Percentiles rank a stretch among this genome's conserved stretches.
These are phyloP conservation scores for Diuraphis noxia DNA, from an alignment of 1,140 invertebrate species.

Conservation along the genomic window DNA sequence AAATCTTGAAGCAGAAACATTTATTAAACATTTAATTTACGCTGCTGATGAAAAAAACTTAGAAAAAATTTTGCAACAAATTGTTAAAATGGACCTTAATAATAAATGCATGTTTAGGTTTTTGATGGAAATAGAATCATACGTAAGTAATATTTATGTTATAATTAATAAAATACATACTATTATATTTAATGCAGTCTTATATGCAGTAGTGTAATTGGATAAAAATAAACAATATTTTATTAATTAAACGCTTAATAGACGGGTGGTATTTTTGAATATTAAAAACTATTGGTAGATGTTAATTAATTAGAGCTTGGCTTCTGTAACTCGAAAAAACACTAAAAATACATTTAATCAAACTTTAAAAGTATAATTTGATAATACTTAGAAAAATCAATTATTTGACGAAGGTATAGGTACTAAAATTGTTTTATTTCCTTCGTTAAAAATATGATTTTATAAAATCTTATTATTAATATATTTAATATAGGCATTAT, in stretches of 20 bases:
- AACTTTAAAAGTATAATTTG: too few relatives aligned
- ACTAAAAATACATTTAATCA: too few relatives aligned
- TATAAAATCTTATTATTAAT: too few relatives aligned
- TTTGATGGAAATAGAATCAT: not conserved
- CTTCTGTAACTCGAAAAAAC: not conserved
- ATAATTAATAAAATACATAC: not conserved
- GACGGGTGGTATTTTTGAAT: not conserved
- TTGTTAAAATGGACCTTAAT: constrained; percentile 20
- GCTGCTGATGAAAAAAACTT: constrained; percentile 14
- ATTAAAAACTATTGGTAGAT: not conserved
- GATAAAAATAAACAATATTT: not conserved
- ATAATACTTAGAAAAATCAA: too few relatives aligned
- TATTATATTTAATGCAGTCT: too few relatives aligned
- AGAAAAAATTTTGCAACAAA: constrained; percentile 5
- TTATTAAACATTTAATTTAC: constrained; percentile 23
- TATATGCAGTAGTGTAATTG: too few relatives aligned
- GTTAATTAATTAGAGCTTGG: not conserved
- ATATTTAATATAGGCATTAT: too few relatives aligned
- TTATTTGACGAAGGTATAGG: too few relatives aligned
- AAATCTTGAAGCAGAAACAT: constrained; percentile 29
- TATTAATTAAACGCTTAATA: not conserved
- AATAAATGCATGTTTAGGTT: constrained; percentile 19
- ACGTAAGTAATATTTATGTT: not conserved
- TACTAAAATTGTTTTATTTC: too few relatives aligned
- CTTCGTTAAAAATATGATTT: too few relatives aligned